A percentile compares a stretch with the other conserved stretches of the same genome.
Evolutionary conservation across 2,113 vertebrate species (phyloP).

Genomic region (Megalops atlanticus): DNA sequence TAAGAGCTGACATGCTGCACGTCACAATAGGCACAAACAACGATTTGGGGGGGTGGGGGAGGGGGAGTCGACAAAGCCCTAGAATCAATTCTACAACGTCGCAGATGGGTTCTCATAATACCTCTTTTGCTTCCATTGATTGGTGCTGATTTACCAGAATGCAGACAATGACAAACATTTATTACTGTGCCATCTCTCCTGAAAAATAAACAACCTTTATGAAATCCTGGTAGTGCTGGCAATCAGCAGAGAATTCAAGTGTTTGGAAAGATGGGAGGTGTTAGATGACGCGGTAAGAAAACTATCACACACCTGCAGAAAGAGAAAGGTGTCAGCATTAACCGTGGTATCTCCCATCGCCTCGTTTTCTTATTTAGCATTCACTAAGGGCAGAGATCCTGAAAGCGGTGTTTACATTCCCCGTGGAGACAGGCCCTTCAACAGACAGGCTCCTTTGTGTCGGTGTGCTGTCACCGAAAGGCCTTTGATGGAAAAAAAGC

Average conservation of each 20-base stretch:
- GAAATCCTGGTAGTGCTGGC: background rate
- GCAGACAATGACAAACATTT: background rate
- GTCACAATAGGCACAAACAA: slow-evolving; percentile 3
- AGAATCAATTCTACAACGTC: background rate
- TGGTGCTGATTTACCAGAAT: background rate
- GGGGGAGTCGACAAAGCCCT: background rate
- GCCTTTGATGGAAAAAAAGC: background rate
- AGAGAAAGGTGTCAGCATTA: background rate
- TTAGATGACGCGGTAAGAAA: background rate
- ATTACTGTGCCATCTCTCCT: background rate
- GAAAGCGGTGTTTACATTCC: background rate
- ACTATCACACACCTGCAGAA: background rate
- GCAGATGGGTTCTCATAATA: background rate
- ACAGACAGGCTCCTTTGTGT: background rate
- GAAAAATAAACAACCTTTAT: background rate
- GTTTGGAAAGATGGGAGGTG: background rate
- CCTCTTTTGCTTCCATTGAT: background rate
- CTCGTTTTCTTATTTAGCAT: background rate
- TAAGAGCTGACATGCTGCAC: background rate
- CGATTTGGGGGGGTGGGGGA: background rate
- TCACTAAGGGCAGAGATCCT: background rate
- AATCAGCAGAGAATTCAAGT: background rate
- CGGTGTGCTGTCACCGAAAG: background rate
- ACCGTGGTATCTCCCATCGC: background rate
- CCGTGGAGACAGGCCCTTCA: background rate